A percentile compares a stretch with the other conserved stretches of the same genome.
Evolutionary conservation across 2,113 vertebrate species (phyloP).

Genomic region (Halcyon malimbica): DNA sequence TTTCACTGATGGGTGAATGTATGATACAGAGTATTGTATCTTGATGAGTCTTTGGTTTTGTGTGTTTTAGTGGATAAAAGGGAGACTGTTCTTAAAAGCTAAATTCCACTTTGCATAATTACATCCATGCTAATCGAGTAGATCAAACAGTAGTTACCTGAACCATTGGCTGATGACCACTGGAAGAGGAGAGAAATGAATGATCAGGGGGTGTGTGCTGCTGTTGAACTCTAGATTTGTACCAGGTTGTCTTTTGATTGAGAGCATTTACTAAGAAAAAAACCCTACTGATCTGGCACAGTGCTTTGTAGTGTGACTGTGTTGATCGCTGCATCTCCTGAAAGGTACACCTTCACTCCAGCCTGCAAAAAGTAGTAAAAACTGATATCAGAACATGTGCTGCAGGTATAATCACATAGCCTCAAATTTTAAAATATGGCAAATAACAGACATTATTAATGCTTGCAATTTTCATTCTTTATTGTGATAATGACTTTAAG

Average conservation of each 20-base stretch:
- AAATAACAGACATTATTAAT: background rate
- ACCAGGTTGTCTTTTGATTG: background rate
- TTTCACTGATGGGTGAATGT: background rate
- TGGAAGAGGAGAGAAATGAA: background rate
- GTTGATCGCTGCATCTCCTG: background rate
- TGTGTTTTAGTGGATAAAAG: background rate
- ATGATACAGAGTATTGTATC: background rate
- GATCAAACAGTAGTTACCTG: background rate
- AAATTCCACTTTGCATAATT: background rate
- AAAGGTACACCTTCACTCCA: background rate
- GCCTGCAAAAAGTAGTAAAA: background rate
- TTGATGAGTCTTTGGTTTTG: background rate
- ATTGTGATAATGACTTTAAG: background rate
- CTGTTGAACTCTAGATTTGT: background rate
- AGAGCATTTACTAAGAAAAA: background rate
- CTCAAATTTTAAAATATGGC: background rate
- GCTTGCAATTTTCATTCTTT: background rate
- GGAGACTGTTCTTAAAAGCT: background rate
- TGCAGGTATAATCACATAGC: background rate
- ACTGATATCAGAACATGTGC: background rate
- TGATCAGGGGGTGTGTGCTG: background rate
- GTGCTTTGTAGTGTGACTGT: background rate
- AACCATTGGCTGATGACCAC: background rate
- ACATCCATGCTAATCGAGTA: background rate
- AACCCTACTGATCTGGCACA: background rate